These are phyloP conservation scores for Actinia equina DNA, from an alignment of 64 coral and sea anemone genomes.

Conservation along the genomic window DNA sequence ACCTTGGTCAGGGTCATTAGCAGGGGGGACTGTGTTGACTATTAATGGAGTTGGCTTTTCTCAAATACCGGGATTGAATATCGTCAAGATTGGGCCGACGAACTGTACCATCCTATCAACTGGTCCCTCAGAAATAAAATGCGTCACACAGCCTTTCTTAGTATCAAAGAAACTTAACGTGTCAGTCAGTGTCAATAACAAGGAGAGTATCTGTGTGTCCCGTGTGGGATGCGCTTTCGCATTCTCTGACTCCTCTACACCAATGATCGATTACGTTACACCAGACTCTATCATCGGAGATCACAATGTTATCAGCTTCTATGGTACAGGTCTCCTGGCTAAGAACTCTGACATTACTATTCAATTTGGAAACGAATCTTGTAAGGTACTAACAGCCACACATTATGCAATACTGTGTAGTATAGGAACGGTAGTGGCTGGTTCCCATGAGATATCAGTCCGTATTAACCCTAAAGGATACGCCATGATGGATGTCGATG, in stretches of 20 bases:
- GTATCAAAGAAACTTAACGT: neutral
- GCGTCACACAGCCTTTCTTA: constrained; percentile 9
- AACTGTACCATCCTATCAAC: constrained; percentile 17
- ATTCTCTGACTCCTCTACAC: constrained; percentile 32
- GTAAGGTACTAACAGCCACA: constrained; percentile 35
- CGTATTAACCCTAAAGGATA: constrained; percentile 33
- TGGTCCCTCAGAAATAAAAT: constrained; percentile 7
- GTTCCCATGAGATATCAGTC: constrained; percentile 41
- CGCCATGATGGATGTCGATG: constrained; percentile 39
- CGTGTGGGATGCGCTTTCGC: constrained; percentile 43
- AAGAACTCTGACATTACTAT: constrained; percentile 30
- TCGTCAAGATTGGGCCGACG: constrained; percentile 28
- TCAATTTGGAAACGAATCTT: constrained; percentile 33
- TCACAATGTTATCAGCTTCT: constrained; percentile 39
- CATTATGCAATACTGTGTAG: constrained; percentile 26
- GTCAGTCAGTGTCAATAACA: constrained; percentile 28
- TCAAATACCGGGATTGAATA: neutral
- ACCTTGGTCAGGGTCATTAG: constrained; percentile 41
- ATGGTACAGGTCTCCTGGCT: constrained; percentile 49
- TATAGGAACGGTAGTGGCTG: constrained; percentile 40
- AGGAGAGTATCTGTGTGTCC: constrained; percentile 31
- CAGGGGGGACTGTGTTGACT: constrained; percentile 31
- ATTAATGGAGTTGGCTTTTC: constrained; percentile 52
- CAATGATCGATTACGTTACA: constrained; percentile 52
- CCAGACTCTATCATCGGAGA: constrained; percentile 37